phyloP scores from a whole-genome alignment of 1,140 invertebrate species.

The Ceratoteleas bidentatus region DNA sequence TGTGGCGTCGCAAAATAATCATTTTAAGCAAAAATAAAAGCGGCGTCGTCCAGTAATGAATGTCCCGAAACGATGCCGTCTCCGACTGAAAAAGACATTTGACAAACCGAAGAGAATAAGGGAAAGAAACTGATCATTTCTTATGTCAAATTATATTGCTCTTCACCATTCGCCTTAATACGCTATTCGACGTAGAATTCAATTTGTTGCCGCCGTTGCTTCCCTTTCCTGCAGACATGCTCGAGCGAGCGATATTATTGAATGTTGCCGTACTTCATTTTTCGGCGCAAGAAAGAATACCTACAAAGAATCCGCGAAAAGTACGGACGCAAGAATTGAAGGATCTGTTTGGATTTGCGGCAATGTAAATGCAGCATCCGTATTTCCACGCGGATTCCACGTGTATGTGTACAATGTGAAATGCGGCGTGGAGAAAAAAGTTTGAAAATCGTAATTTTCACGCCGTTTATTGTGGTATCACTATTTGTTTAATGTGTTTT shows the following conservation, averaged over 20 bases:
- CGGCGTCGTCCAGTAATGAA: conserved; percentile 43
- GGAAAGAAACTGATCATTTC: conserved; percentile 57
- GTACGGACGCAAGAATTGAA: conserved; percentile 52
- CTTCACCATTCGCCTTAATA: conserved; percentile 57
- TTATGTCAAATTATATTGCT: conserved; percentile 62
- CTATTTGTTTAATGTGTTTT: too few species aligned
- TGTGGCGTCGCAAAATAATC: conserved; percentile 11
- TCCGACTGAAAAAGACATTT: conserved; percentile 40
- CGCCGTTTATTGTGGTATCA: too few species aligned
- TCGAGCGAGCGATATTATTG: conserved; percentile 67
- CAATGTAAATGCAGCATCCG: conserved; percentile 51
- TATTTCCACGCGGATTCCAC: conserved; percentile 31
- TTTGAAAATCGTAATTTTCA: too few species aligned
- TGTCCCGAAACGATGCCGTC: conserved; percentile 34
- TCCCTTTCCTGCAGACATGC: conserved; percentile 55
- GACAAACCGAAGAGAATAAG: conserved; percentile 45
- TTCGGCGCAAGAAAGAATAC: conserved; percentile 59
- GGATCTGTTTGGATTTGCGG: conserved; percentile 51
- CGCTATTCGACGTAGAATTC: conserved; percentile 64
- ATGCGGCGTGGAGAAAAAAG: too few species aligned
- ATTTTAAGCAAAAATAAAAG: conserved; percentile 34
- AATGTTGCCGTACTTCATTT: conserved; percentile 62
- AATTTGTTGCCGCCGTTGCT: conserved; percentile 58
- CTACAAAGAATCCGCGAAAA: conserved; percentile 50
- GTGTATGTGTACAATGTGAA: too few species aligned